Evolutionary conservation across 1,140 invertebrate species (phyloP).

Genomic region (Drosophila nigromelanica): DNA sequence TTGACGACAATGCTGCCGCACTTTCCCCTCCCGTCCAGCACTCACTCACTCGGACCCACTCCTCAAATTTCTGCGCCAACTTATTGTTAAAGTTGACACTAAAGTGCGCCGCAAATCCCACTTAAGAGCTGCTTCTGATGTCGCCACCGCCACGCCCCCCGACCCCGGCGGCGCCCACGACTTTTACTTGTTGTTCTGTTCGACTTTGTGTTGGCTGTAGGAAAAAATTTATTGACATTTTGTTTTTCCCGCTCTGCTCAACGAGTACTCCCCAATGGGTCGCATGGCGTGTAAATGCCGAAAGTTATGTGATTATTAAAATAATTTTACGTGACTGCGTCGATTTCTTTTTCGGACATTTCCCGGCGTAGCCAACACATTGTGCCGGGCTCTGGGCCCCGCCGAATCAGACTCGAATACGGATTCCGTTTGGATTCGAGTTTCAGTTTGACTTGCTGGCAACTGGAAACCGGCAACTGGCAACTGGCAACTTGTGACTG

Average conservation of each 20-base stretch:
- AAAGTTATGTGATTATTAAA: conserved; percentile 83
- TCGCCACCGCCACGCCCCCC: not conserved
- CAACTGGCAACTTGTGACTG: conserved; percentile 16
- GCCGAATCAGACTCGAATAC: conserved; percentile 5
- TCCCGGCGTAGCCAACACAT: conserved; percentile 34
- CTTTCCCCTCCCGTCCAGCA: not conserved
- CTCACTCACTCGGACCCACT: conserved; percentile 2
- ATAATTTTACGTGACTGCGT: conserved; percentile 82
- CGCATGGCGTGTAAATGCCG: conserved; percentile 76
- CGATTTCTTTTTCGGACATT: conserved; percentile 75
- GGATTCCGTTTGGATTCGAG: conserved; percentile 16
- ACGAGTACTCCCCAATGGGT: conserved; percentile 49
- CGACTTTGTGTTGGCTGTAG: conserved; percentile 41
- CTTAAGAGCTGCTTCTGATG: conserved; percentile 64
- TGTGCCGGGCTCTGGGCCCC: not conserved
- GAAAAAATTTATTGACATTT: conserved; percentile 74
- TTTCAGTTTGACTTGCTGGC: conserved; percentile 8
- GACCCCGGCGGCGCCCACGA: conserved; percentile 14
- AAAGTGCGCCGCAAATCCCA: conserved; percentile 78
- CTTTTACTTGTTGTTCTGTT: conserved; percentile 52
- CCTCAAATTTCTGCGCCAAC: conserved; percentile 47
- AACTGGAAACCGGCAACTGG: not conserved
- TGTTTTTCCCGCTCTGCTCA: conserved; percentile 40
- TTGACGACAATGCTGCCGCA: conserved; percentile 20
- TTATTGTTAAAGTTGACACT: conserved; percentile 82